Evolutionary conservation across 2,797 vertebrate species (phyloP).

Genomic region (Melanotaenia maccullochi): DNA sequence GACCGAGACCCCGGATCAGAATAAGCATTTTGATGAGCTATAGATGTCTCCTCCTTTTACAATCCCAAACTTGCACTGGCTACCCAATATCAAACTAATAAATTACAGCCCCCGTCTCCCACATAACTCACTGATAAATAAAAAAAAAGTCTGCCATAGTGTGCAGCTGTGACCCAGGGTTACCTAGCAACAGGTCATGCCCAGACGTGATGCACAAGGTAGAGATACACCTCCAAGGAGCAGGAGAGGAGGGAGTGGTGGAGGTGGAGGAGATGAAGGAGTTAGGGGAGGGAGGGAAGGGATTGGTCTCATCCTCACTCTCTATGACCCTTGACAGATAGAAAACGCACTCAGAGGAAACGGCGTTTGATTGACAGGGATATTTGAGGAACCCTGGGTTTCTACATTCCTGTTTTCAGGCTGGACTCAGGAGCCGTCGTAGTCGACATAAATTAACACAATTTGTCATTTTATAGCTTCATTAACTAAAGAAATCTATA

Average conservation of each 20-base stretch:
- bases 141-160: slow-evolving; percentile 84
- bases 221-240: slow-evolving; percentile 79
- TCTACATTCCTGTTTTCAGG: slow-evolving; percentile 53
- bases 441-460: slow-evolving; percentile 1
- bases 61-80: slow-evolving; percentile 84
- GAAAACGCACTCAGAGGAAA: slow-evolving; percentile 86
- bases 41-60: slow-evolving; percentile 81
- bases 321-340: slow-evolving; percentile 86
- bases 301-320: slow-evolving; percentile 79
- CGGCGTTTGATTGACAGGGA: slow-evolving; percentile 81
- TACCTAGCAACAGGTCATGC: slow-evolving; percentile 90
- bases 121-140: slow-evolving; percentile 88
- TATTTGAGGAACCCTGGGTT: slow-evolving; percentile 72
- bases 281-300: slow-evolving; percentile 48
- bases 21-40: slow-evolving; percentile 85
- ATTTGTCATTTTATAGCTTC: slow-evolving; percentile 9
- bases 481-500: not conserved
- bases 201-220: slow-evolving; percentile 83
- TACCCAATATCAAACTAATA: slow-evolving; percentile 88
- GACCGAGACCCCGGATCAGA: slow-evolving; percentile 75
- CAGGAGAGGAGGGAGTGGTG: slow-evolving; percentile 58
- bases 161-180: slow-evolving; percentile 89
- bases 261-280: slow-evolving; percentile 55
- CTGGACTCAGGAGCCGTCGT: slow-evolving; percentile 35
- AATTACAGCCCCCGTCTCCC: slow-evolving; percentile 87